These are phyloP conservation scores for Gallinago nigripennis DNA, from an alignment of 2,797 vertebrate genomes.

Conservation along the genomic window DNA sequence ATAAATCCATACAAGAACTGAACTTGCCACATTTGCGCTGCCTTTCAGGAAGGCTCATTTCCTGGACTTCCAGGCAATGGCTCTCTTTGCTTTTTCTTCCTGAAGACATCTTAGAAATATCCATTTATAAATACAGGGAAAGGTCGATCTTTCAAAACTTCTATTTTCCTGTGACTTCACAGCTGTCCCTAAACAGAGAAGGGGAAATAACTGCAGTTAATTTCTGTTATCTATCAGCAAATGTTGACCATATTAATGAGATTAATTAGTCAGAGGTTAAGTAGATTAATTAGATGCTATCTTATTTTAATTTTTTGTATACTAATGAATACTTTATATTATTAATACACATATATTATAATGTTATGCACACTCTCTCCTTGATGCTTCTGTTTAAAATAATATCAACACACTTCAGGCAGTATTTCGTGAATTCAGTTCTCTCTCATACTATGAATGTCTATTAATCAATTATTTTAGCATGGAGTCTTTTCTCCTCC, in stretches of 20 bases:
- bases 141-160: background rate
- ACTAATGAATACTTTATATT: background rate
- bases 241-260: background rate
- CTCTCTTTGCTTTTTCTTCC: background rate
- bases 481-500: background rate
- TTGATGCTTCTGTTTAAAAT: background rate
- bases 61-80: background rate
- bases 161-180: background rate
- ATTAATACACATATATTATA: background rate
- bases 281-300: background rate
- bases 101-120: background rate
- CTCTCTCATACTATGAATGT: background rate
- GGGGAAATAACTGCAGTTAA: background rate
- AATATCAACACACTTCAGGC: background rate
- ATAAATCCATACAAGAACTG: background rate
- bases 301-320: background rate
- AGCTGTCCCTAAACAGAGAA: background rate
- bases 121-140: background rate
- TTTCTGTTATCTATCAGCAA: background rate
- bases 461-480: background rate
- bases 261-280: conserved; percentile 6
- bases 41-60: background rate
- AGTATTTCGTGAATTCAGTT: background rate
- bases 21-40: background rate
- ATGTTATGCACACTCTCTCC: background rate